Evolutionary conservation across 2,113 vertebrate genomes (phyloP), one percentile per base, ranked within the genome.

Genomic region (Eidolon helvum): DNA sequence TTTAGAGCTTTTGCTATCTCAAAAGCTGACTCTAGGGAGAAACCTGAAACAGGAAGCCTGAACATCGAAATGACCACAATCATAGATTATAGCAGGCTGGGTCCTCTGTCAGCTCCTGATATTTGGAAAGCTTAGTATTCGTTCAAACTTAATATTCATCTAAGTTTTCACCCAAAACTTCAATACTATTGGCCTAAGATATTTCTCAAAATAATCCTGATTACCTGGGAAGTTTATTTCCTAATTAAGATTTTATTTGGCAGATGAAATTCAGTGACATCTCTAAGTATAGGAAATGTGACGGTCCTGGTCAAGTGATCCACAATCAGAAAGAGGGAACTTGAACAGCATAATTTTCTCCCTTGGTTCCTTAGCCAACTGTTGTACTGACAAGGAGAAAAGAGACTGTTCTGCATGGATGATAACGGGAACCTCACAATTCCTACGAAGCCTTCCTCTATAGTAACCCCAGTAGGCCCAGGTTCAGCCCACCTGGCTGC

Each of bases 111-210:
- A 48, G 40, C 12, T 19, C 45, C 66, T 74, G 3, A 53, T 77
- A 18, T 95, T 95, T 90, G 79, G 53, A 90, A 97, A 92, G 80
- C 69, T 93, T 78, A 96, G 53, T 65, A 4, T 59, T 88, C 82
- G 84, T 57, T 84, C 66, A 84, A 75, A 87, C 16, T 84, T 78
- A 96, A 45, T 65, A 4, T 59, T 88, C 89, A 90, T 57, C 87
- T 61, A 84, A 75, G 85, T 16, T 84, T 77, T 65, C 71, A 93
- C 57, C 89, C 85, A 84, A 95, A 92, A 92, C 48, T 63, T 74
- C 80, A 68, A 22, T 95, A 91, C 65, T 69, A 77, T 12, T 61
- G 57, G 28, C 53, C 35, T 33, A 35, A 87, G 72, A 82, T 48
- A 69, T 61, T 91, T 87, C 72, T 82, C 86, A 72, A 35, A 68